phyloP scores from a whole-genome alignment of 23 tunicate genomes.

The Trididemnum nubilum region DNA sequence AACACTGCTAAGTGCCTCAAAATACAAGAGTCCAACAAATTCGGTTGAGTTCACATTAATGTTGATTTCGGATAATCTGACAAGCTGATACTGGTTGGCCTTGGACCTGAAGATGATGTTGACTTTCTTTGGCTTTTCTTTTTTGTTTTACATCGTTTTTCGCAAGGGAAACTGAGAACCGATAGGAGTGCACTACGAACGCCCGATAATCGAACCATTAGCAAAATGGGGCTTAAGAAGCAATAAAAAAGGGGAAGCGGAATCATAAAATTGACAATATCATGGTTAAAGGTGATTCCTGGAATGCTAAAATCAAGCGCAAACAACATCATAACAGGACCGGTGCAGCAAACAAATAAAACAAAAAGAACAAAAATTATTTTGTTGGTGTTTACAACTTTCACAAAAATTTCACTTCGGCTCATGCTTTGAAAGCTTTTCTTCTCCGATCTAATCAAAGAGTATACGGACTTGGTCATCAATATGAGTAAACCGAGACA shows the following conservation, averaged over 20 bases:
- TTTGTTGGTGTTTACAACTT: conserved; percentile 34
- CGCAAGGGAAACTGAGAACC: conserved; percentile 60
- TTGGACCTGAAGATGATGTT: too few species aligned
- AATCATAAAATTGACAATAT: conserved; percentile 54
- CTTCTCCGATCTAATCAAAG: conserved; percentile 29
- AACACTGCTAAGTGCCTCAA: too few species aligned
- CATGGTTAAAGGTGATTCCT: conserved; percentile 39
- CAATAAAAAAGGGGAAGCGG: conserved; percentile 88
- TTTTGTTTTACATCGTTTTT: background rate
- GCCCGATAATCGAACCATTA: conserved; percentile 61
- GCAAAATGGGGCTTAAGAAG: conserved; percentile 67
- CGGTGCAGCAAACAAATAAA: conserved; percentile 75
- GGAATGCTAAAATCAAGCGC: conserved; percentile 51
- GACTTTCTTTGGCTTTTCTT: background rate
- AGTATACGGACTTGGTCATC: conserved; percentile 42
- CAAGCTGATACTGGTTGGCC: conserved; percentile 3
- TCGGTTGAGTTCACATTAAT: background rate
- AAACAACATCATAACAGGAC: conserved; percentile 76
- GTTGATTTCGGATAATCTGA: conserved; percentile 4
- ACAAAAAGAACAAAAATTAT: conserved; percentile 47
- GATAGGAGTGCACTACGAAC: conserved; percentile 58
- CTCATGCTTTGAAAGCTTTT: background rate
- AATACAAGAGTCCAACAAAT: too few species aligned
- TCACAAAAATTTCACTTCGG: background rate
- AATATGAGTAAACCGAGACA: conserved; percentile 57